Evolutionary conservation across 2,888 invertebrate genomes (phyloP), one percentile per base, ranked within the genome.

Genomic region (Hedya salicella): DNA sequence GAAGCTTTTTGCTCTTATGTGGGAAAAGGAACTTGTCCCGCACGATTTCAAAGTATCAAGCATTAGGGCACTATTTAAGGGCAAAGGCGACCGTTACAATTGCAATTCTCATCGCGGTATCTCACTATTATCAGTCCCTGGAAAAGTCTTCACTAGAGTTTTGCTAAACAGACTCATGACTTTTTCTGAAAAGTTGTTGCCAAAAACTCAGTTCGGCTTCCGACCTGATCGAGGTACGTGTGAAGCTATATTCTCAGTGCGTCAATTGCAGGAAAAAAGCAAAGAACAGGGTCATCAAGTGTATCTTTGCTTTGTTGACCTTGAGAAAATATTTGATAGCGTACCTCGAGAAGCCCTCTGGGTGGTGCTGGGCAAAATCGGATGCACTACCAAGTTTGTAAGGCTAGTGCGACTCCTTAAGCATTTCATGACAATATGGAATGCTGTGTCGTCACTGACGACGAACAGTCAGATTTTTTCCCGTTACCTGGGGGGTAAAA

Each of bases 11-110:
- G 44, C 19, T 46, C 44, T 3, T 39, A 39, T 39, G 40, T 61
- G 5, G n/a, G 67, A 68, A 2, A 67, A 69, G 14, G 69, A 71
- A 16, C 64, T 62, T 17, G 68, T 68, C 19, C 68, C 68, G 32
- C 61, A 68, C 1, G 68, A 69, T 14, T 42, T 42, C 14, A 13
- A 42, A 42, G 14, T 42, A 42, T 42, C 40, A 3, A n/a, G 40
- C 40, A 42, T 42, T 3, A n/a, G 40, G 3, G 40, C 14, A 3
- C 42, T 42, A n/a, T 42, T 14, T 8, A 42, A 42, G 16, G 14
- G 14, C 42, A 42, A 14, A 17, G 44, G 14, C 14, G 40, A 42
- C 40, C 40, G 40, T 3, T 42, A n/a, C 2, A 14, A 42, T 14
- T 42, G 40, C 40, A 42, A 42, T 14, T 42, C 40, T 14, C 14